Evolutionary conservation across 2,113 vertebrate genomes (phyloP), one percentile per base, ranked within the genome.

Genomic region (Neopipo cinnamomea): DNA sequence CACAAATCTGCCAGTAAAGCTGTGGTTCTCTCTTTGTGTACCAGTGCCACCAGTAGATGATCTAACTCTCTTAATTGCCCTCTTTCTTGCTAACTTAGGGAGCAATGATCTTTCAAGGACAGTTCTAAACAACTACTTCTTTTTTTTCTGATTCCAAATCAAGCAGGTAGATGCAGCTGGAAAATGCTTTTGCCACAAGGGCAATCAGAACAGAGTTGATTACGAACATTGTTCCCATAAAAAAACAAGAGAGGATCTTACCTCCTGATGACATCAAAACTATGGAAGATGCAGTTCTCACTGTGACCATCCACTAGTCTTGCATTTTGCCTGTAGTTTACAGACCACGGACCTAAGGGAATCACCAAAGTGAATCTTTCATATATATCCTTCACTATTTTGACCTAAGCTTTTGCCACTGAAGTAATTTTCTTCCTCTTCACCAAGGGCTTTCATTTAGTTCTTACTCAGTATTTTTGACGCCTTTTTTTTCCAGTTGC

Each of bases 231-330:
- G 9, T 42, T 91, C 12, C 31, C 53, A 9, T n/a, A 66, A 13
- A 41, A 41, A 78, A 56, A 5, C 22, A 27, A 15, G 16, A 71
- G 9, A 42, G 8, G 6, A 55, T 17, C 8, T 18, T 47, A 23
- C 2, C 6, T 59, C 79, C 50, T 71, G 39, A 20, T 47, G 23
- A 59, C 9, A 6, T 75, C 16, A 72, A 63, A 80, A 27, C 14
- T n/a, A 14, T 3, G 47, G 39, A 66, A 55, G 62, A 35, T 2
- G 4, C 4, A 44, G 23, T n/a, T 53, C 24, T 44, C 1, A 0
- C 24, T 70, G 20, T 46, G 41, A 73, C 7, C 6, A 6, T 37
- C 35, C 2, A 5, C 4, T 52, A 53, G 23, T 39, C 9, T 59
- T 74, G 11, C 23, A 18, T 0, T 0, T 6, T 62, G 7, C 12